These are phyloP conservation scores for Gyps fulvus DNA, from an alignment of 2,113 vertebrate species.

Conservation along the genomic window DNA sequence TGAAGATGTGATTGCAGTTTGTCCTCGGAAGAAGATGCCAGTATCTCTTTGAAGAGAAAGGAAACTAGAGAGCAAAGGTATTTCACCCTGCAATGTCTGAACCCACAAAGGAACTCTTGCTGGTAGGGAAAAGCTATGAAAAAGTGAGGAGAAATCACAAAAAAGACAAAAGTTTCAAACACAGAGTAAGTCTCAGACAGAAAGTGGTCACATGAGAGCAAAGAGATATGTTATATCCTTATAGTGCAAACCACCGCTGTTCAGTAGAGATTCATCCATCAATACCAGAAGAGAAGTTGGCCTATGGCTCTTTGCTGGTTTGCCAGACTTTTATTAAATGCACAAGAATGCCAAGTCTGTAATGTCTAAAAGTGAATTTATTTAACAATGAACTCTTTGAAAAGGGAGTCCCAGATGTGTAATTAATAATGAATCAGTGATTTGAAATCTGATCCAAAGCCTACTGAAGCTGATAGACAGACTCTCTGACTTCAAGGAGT, in stretches of 20 bases:
- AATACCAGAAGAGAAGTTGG: constrained; percentile 33
- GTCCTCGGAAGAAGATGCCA: neutral
- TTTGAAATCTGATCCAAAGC: constrained; percentile 60
- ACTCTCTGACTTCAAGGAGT: constrained; percentile 44
- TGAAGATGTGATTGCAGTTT: neutral
- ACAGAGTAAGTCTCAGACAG: neutral
- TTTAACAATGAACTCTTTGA: constrained; percentile 66
- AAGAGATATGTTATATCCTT: constrained; percentile 1
- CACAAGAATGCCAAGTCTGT: constrained; percentile 52
- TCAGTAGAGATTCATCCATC: constrained; percentile 47
- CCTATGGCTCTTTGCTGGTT: constrained; percentile 30
- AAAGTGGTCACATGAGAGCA: neutral
- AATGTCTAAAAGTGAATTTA: constrained; percentile 57
- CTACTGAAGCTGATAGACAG: constrained; percentile 58
- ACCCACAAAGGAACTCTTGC: neutral
- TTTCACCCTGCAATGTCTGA: neutral
- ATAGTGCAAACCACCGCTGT: constrained; percentile 7
- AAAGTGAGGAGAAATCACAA: neutral
- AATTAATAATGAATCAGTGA: constrained; percentile 65
- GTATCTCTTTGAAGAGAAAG: neutral
- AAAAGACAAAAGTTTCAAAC: neutral
- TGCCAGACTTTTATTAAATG: constrained; percentile 59
- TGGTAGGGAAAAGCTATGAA: neutral
- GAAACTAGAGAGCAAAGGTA: neutral
- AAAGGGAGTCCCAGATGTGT: constrained; percentile 57